Conservation (phyloP, 2,113 vertebrate genomes). For the Peucedramus taeniatus region DNA sequence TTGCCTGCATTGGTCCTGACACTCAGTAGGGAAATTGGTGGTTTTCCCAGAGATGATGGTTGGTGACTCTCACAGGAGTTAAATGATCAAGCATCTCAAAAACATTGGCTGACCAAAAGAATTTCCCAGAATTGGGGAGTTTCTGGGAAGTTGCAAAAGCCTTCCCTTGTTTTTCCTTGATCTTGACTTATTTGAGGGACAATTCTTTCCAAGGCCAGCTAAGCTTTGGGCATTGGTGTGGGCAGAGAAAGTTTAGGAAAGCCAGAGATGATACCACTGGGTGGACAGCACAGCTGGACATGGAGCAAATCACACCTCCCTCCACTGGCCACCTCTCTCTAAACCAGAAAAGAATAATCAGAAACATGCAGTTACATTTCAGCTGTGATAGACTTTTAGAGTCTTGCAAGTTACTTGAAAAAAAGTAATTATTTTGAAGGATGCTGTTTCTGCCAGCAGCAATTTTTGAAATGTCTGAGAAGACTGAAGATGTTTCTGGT, state of each 20-base stretch:
- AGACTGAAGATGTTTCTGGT: background rate
- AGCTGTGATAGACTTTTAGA: background rate
- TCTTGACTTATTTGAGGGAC: background rate
- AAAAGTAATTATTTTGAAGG: background rate
- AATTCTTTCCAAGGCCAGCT: background rate
- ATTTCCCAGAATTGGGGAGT: background rate
- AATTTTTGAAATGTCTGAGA: background rate
- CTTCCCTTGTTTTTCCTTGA: background rate
- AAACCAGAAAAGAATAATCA: background rate
- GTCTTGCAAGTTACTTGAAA: background rate
- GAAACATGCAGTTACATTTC: background rate
- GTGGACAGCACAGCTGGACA: background rate
- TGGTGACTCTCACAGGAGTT: background rate
- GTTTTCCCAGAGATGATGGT: background rate
- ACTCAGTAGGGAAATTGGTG: background rate
- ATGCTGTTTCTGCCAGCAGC: background rate
- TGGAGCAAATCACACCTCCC: background rate
- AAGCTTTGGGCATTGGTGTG: background rate
- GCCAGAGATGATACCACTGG: background rate
- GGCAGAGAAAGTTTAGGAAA: background rate
- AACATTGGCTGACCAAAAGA: background rate
- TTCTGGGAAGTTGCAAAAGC: slow-evolving; percentile 17
- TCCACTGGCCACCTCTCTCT: background rate
- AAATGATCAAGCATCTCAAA: background rate
- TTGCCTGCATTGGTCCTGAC: background rate